A percentile compares a stretch with the other conserved stretches of the same genome.
phyloP scores from a whole-genome alignment of 1,140 invertebrate genomes.

The Spodoptera litura region DNA sequence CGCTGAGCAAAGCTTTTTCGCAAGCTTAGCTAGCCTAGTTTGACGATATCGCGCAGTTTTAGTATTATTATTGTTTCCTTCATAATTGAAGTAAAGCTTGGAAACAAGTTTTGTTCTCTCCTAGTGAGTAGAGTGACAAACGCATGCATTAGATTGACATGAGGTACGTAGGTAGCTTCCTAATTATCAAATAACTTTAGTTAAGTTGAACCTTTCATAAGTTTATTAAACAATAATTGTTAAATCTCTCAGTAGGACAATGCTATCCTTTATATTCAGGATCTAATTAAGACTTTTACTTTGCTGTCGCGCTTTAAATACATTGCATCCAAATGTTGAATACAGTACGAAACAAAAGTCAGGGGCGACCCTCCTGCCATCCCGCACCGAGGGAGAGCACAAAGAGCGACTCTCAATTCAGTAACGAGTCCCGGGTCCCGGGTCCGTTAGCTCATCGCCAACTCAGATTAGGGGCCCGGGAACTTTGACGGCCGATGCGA shows the following conservation, averaged over 20 bases:
- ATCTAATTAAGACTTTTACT: conserved; percentile 4
- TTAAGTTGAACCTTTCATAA: too few species aligned
- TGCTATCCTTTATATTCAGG: conserved; percentile 3
- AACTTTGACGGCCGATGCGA: conserved; percentile 24
- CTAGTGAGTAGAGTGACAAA: too few species aligned
- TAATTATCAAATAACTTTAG: too few species aligned
- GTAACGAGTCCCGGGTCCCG: conserved; percentile 64
- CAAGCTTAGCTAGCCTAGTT: conserved; percentile 59
- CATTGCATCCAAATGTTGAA: conserved; percentile 44
- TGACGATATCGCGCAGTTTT: conserved; percentile 26
- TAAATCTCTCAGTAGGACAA: not conserved
- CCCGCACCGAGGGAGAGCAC: conserved; percentile 68
- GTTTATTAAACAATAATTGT: not conserved
- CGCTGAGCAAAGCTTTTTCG: conserved; percentile 61
- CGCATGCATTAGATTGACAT: too few species aligned
- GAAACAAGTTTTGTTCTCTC: too few species aligned
- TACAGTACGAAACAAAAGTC: conserved; percentile 60
- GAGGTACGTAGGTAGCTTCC: too few species aligned
- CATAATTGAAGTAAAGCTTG: too few species aligned
- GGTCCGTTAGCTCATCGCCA: conserved; percentile 65
- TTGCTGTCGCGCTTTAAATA: conserved; percentile 31
- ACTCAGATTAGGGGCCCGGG: conserved; percentile 66
- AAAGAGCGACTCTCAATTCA: conserved; percentile 69
- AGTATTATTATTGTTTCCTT: too few species aligned
- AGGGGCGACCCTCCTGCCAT: conserved; percentile 63